Conservation (phyloP, 2,113 vertebrate species). For the Micronisus gabar region DNA sequence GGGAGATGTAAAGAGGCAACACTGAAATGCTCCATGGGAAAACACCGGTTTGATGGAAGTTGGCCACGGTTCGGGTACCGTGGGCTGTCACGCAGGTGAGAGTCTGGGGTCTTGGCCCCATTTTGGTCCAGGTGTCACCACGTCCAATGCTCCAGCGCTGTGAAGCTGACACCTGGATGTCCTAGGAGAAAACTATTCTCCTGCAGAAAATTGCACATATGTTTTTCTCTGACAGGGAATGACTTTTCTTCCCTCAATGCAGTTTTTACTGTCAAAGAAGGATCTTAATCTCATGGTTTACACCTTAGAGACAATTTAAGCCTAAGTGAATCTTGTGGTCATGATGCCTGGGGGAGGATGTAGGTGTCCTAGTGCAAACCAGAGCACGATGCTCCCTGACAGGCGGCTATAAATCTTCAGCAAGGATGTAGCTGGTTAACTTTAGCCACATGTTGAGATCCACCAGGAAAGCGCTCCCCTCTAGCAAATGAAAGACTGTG, state of each 20-base stretch:
- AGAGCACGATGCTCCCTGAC: neutral
- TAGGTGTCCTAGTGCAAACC: neutral
- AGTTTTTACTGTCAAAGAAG: neutral
- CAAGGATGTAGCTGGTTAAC: neutral
- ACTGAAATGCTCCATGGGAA: rapidly evolving
- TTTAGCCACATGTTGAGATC: rapidly evolving
- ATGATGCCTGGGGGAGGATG: neutral
- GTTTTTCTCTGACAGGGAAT: neutral
- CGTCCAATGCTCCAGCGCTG: neutral
- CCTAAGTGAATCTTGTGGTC: neutral
- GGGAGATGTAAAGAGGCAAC: neutral
- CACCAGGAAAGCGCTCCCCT: neutral
- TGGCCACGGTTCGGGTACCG: neutral
- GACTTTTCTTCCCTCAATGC: neutral
- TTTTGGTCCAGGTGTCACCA: neutral
- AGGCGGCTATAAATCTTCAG: neutral
- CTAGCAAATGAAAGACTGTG: rapidly evolving
- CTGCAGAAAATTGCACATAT: neutral
- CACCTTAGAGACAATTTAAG: neutral
- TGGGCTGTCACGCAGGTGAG: neutral
- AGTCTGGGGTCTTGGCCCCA: neutral
- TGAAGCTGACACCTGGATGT: neutral
- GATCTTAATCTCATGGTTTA: neutral
- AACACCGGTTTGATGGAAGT: neutral
- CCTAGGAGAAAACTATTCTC: neutral